Evolutionary conservation across 2,113 vertebrate genomes (phyloP), one percentile per base, ranked within the genome.

Genomic region (Prunella himalayana): DNA sequence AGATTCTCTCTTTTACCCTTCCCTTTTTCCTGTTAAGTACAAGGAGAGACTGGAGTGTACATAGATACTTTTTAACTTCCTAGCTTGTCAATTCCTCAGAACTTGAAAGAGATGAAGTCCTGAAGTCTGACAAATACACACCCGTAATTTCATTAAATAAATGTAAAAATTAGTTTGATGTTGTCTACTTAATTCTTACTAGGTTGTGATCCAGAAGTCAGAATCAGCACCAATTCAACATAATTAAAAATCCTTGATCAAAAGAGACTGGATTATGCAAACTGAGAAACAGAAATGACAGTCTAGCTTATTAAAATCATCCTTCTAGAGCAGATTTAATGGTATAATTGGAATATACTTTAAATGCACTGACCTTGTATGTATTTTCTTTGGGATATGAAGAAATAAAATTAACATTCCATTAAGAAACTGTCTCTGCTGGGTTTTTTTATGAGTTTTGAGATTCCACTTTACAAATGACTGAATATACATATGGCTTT

Each of bases 171-270:
- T 53, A 91, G 56, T 92, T 97, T 94, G 95, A 93, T 94, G 68
- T 59, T 91, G 61, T 96, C 91, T 81, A 56, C 88, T 97, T 96
- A 95, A 96, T 96, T 95, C 88, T 96, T 94, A 94, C 80, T 92
- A 81, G 92, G 82, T 90, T 94, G 73, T 90, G 91, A 97, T 96
- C 95, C 57, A 3, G 93, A 97, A 97, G 64, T 93, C 88, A 63
- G 68, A 91, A 91, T 95, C 94, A 88, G 78, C 78, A 96, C 65
- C 70, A 87, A 41, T 88, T 97, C 88, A 66, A 88, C 39, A 41
- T 92, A 95, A 96, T 95, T 97, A 97, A 94, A 78, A 90, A 68
- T 49, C 49, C 63, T 79, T 93, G 93, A 96, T 95, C 94, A 95
- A 95, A 96, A 94, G 69, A 91, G 86, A 92, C 71, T 56, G 82